Percentiles rank a stretch among this genome's conserved stretches.
Evolutionary conservation across 1,140 invertebrate genomes (phyloP).

Genomic region (Rhopalosiphum maidis): DNA sequence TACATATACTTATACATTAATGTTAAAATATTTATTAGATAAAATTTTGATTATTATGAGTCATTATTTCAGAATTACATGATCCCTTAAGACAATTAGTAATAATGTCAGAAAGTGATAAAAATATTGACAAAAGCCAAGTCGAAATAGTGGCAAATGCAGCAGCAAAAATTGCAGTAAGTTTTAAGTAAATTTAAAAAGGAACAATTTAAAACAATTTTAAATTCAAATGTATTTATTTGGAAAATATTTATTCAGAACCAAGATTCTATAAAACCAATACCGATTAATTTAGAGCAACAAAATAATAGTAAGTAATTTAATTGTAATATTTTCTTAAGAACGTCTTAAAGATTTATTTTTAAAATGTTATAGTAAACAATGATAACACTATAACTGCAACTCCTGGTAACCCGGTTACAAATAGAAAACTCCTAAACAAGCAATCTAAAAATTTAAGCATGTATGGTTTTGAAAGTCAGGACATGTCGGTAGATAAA

Average conservation of each 20-base stretch:
- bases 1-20: slow-evolving; percentile 25
- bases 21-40: neutral
- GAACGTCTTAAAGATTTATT: neutral
- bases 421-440: slow-evolving; percentile 2
- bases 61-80: slow-evolving; percentile 30
- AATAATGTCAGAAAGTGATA: slow-evolving; percentile 64
- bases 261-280: slow-evolving; percentile 24
- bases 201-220: neutral
- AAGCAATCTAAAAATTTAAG: slow-evolving; percentile 23
- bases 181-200: neutral
- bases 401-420: neutral
- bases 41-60: neutral
- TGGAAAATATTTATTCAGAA: neutral
- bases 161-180: slow-evolving; percentile 49
- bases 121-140: slow-evolving; percentile 62
- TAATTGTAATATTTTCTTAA: neutral
- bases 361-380: neutral
- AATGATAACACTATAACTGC: neutral
- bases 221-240: neutral
- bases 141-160: slow-evolving; percentile 60
- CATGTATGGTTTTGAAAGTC: slow-evolving; percentile 2
- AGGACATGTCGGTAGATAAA: slow-evolving; percentile 60
- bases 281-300: neutral
- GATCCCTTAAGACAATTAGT: slow-evolving; percentile 69
- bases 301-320: slow-evolving; percentile 1